Base-by-base conservation (phyloP, 2,888 invertebrate genomes). In the Auanema freiburgensis region DNA sequence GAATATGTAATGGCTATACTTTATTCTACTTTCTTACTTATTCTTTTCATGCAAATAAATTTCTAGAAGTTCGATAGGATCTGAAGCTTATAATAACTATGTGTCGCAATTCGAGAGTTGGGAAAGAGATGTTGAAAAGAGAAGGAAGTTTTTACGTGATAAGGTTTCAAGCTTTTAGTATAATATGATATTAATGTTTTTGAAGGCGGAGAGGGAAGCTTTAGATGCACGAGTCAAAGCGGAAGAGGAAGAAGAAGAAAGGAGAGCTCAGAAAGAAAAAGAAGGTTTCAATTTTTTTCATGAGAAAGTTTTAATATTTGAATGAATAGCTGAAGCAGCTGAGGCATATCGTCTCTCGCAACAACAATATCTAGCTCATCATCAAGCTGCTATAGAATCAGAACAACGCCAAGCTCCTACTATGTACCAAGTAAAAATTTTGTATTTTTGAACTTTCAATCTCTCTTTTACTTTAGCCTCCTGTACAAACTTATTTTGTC, bases 71-170 rank as follows among this genome's bases (percentile, higher is more conserved):
- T 75, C 83, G 6, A 67, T 74, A 1, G 80, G 79, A 18, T 80
- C 80, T 0, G 77, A 79, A 2, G 80, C 79, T 10, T 83, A 83
- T 62, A 72, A 75, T 54, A 65, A 74, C 4, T 83, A 83, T 65
- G 83, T 83, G 8, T 65, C 72, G 25, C 77, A 82, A 56, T 83
- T 83, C 57, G 72, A 80, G 50, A 62, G 72, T 6, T 83, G 83
- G 83, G 83, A 83, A 63, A 71, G 66, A 44, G 81, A 80, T 25
- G 83, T 83, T 10, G 78, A 79, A 58, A 76, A 72, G 54, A 66
- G 81, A 11, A 63, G 79, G 18, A 70, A 66, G 24, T 58, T 61
- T 1, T 69, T 80, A 10, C 71, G 77, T 23, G 69, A 67, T 14
- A 73, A 75, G 55, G 74, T 72, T n/a, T n/a, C n/a, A n/a, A n/a